Conservation (phyloP, 2,113 vertebrate species). For the Perccottus glenii region DNA sequence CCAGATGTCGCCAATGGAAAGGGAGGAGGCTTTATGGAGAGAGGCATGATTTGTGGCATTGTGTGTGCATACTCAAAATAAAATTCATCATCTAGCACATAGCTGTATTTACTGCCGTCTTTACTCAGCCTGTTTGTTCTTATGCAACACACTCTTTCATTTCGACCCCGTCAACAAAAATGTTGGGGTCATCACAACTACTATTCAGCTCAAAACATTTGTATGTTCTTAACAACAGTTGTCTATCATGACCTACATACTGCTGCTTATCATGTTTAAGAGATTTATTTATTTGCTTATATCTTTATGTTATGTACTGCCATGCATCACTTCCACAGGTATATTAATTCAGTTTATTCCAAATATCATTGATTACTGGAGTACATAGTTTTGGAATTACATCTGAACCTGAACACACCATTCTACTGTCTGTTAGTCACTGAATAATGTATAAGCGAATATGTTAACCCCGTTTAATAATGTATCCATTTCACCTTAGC, state of each 20-base stretch:
- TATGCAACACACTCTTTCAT: neutral
- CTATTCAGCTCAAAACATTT: constrained; percentile 3
- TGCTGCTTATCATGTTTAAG: too few relatives aligned
- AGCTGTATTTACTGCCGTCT: constrained; percentile 26
- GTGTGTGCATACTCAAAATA: constrained; percentile 6
- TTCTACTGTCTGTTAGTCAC: neutral
- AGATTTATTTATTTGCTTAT: too few relatives aligned
- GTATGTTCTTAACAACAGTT: neutral
- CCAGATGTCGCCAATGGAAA: constrained; percentile 24
- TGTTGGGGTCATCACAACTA: neutral
- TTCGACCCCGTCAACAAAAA: neutral
- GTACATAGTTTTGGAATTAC: too few relatives aligned
- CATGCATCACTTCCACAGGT: too few relatives aligned
- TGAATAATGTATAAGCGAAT: constrained; percentile 28
- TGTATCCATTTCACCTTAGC: constrained; percentile 26
- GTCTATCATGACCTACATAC: too few relatives aligned
- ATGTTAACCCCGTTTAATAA: constrained; percentile 6
- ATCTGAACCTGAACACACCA: neutral
- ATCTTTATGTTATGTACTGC: too few relatives aligned
- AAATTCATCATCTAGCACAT: neutral
- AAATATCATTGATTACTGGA: too few relatives aligned
- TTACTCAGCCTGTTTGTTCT: constrained; percentile 18
- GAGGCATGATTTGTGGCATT: constrained; percentile 35
- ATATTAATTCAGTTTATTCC: too few relatives aligned
- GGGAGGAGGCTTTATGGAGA: constrained; percentile 18